Evolutionary conservation across 2,113 vertebrate species (phyloP).

Genomic region (Speoplatyrhinus poulsoni): DNA sequence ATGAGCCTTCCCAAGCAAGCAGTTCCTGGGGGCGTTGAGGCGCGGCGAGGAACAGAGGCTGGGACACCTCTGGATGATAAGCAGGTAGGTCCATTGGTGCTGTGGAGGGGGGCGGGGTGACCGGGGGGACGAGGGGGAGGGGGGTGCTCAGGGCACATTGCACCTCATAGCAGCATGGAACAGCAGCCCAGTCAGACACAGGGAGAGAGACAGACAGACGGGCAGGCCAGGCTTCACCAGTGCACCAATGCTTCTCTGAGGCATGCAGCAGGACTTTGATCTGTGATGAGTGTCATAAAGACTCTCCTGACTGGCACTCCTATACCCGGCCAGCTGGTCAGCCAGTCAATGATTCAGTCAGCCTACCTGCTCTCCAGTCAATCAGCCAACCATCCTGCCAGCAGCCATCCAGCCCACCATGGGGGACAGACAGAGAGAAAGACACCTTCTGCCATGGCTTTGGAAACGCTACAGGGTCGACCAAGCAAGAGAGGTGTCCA

Average conservation of each 20-base stretch:
- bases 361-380: not conserved
- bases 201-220: constrained; percentile 34
- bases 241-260: constrained; percentile 66
- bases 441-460: constrained; percentile 34
- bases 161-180: constrained; percentile 50
- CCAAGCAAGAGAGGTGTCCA: constrained; percentile 48
- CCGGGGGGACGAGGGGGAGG: constrained; percentile 18
- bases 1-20: constrained; percentile 54
- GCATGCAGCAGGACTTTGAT: constrained; percentile 73
- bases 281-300: constrained; percentile 72
- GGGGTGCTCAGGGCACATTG: constrained; percentile 25
- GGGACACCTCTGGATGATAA: constrained; percentile 46
- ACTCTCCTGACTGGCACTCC: constrained; percentile 76
- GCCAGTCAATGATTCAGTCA: constrained; percentile 26
- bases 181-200: constrained; percentile 37
- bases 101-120: constrained; percentile 13
- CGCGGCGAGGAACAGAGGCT: constrained; percentile 27
- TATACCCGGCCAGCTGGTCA: constrained; percentile 46
- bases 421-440: constrained; percentile 27
- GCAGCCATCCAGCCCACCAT: constrained; percentile 19
- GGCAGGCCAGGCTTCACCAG: constrained; percentile 42
- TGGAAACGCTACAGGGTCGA: constrained; percentile 35
- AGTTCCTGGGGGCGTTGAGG: constrained; percentile 38
- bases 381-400: constrained; percentile 11
- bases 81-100: constrained; percentile 64